Percentiles rank a stretch among this genome's conserved stretches.
phyloP scores from a whole-genome alignment of 2,888 invertebrate genomes.

The Leucozona laternaria region DNA sequence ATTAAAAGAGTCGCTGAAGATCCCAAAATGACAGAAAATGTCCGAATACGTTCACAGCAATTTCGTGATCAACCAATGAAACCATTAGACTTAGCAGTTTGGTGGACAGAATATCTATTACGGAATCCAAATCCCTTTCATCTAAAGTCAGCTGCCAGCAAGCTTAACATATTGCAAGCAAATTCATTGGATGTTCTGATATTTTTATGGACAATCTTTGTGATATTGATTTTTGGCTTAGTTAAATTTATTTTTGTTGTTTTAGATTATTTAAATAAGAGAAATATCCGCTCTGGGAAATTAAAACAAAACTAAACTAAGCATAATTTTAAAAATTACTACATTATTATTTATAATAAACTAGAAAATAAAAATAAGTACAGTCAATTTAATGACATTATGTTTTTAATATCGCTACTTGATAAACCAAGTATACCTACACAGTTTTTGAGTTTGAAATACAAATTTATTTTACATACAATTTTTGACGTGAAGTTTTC shows the following conservation, averaged over 20 bases:
- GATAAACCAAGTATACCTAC: too few species aligned
- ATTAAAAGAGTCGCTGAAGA: slow-evolving; percentile 76
- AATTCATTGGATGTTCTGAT: slow-evolving; percentile 82
- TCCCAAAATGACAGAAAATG: slow-evolving; percentile 72
- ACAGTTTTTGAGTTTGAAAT: too few species aligned
- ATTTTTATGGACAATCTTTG: slow-evolving; percentile 7
- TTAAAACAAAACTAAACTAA: slow-evolving; percentile 1
- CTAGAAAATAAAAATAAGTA: too few species aligned
- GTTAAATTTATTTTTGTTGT: neutral
- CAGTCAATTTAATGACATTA: too few species aligned
- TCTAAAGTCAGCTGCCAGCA: slow-evolving; percentile 82
- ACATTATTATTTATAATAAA: too few species aligned
- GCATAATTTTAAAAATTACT: too few species aligned
- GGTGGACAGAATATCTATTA: slow-evolving; percentile 87
- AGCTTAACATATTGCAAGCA: slow-evolving; percentile 83
- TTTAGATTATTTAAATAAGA: neutral
- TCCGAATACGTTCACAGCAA: slow-evolving; percentile 82
- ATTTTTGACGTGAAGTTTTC: too few species aligned
- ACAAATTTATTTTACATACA: too few species aligned
- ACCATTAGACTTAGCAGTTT: slow-evolving; percentile 85
- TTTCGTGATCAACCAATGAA: slow-evolving; percentile 85
- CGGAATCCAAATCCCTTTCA: slow-evolving; percentile 85
- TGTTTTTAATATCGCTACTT: too few species aligned
- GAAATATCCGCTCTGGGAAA: neutral
- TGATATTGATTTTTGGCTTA: neutral